Evolutionary conservation across 2,888 invertebrate genomes (phyloP).

Genomic region (Temnothorax unifasciatus): DNA sequence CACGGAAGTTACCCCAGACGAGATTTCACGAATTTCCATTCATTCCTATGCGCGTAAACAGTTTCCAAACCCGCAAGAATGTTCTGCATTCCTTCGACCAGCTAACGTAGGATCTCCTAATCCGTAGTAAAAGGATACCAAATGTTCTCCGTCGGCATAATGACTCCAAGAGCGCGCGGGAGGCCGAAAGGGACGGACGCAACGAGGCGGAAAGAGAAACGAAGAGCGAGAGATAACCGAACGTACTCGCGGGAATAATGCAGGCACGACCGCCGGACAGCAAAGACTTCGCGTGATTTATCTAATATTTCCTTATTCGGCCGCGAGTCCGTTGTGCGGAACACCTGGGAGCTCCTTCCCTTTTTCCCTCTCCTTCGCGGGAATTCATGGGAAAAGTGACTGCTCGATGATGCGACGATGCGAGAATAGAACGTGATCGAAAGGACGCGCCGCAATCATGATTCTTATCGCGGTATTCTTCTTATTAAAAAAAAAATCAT

Average conservation of each 20-base stretch:
- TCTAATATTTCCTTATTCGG: constrained; percentile 83
- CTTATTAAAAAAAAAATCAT: constrained; percentile 7
- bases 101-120: constrained; percentile 47
- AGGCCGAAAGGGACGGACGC: constrained; percentile 54
- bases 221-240: constrained; percentile 55
- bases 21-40: constrained; percentile 8
- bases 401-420: constrained; percentile 75
- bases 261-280: constrained; percentile 70
- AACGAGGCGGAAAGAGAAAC: constrained; percentile 61
- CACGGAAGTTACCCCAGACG: not conserved
- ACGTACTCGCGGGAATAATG: constrained; percentile 74
- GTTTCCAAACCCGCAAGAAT: constrained; percentile 52
- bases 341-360: constrained; percentile 78
- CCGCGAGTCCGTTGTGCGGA: constrained; percentile 67
- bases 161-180: constrained; percentile 51
- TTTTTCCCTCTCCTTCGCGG: constrained; percentile 47
- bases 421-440: constrained; percentile 70
- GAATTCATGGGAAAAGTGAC: constrained; percentile 75
- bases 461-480: constrained; percentile 42
- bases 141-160: constrained; percentile 52
- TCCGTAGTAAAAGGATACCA: constrained; percentile 63
- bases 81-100: constrained; percentile 65
- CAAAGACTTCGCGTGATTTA: constrained; percentile 79
- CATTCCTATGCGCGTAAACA: constrained; percentile 49
- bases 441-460: constrained; percentile 49